Evolutionary conservation across 2,797 vertebrate species (phyloP), one percentile per base, ranked within the genome.

Genomic region (Alectoris magna): DNA sequence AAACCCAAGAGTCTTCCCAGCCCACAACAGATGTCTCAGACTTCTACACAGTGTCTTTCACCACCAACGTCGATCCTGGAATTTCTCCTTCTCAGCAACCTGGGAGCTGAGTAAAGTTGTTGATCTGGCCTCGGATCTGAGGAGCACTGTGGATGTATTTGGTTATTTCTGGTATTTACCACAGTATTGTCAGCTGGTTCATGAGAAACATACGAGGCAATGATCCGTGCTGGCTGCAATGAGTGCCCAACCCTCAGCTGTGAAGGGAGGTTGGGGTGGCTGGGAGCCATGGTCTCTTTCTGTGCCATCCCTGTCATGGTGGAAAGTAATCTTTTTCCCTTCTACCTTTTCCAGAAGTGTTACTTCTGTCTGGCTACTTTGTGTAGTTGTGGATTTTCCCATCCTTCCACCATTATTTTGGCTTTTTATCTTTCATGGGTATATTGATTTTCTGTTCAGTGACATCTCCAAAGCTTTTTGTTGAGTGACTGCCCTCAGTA

Each of bases 281-380:
- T 41, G 6, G 27, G 38, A 56, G 46, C 24, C 1, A 0, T 0
- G 0, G 10, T 70, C 38, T 84, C 24, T 80, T 77, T 73, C 68
- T 34, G 10, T 48, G 29, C 14, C 26, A 0, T 82, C 64, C 19
- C 70, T 11, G 71, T 27, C 24, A 2, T 3, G 2, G 10, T 83
- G 48, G 29, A 83, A 77, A 51, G 3, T 1, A 15, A 11, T 70
- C 44, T 44, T 82, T 87, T 73, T 23, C 48, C 44, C 24, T 73
- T 14, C 41, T 87, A 29, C 14, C 39, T 63, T 75, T 91, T 80
- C 63, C 80, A 84, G 51, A 83, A 84, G 46, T 75, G n/a, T 48
- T 58, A 0, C 69, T 88, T 84, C 60, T 86, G 27, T 91, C 79
- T 67, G 43, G 23, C 24, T 87, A 6, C 60, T 48, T 67, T 64